A percentile compares a stretch with the other conserved stretches of the same genome.
phyloP scores from a whole-genome alignment of 2,797 vertebrate genomes.

The Pelodytes ibericus region DNA sequence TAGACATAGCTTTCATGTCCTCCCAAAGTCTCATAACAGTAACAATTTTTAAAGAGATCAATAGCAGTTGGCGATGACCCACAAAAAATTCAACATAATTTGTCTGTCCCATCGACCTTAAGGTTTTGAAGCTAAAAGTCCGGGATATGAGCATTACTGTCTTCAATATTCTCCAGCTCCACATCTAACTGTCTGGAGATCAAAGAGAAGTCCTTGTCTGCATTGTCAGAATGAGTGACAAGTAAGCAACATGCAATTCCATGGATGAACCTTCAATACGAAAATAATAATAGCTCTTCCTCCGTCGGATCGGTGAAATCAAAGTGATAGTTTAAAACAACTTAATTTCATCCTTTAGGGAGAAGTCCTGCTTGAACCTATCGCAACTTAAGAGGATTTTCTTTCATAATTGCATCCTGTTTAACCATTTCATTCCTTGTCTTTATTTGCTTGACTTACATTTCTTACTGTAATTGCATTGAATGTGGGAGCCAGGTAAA shows the following conservation, averaged over 20 bases:
- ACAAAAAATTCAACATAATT: conserved; percentile 34
- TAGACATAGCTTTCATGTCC: conserved; percentile 55
- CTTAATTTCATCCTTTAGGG: conserved; percentile 70
- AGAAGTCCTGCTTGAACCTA: conserved; percentile 61
- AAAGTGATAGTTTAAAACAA: conserved; percentile 69
- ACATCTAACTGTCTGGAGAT: conserved; percentile 66
- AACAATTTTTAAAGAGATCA: conserved; percentile 55
- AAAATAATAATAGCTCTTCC: conserved; percentile 71
- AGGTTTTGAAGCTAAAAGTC: conserved; percentile 44
- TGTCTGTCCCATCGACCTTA: conserved; percentile 31
- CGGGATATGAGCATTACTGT: conserved; percentile 59
- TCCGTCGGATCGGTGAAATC: conserved; percentile 68
- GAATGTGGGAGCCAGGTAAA: conserved; percentile 6
- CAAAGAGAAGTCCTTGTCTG: conserved; percentile 66
- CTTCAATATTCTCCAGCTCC: conserved; percentile 58
- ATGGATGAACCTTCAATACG: conserved; percentile 62
- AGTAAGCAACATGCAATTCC: conserved; percentile 61
- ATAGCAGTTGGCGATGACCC: conserved; percentile 45
- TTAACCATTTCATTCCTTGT: conserved; percentile 62
- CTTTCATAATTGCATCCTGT: conserved; percentile 54
- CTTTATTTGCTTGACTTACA: conserved; percentile 37
- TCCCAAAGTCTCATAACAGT: conserved; percentile 39
- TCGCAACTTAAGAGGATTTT: conserved; percentile 58
- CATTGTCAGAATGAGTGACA: conserved; percentile 72
- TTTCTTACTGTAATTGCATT: not conserved